phyloP scores from a whole-genome alignment of 2,113 vertebrate genomes.

The Pteronura brasiliensis region DNA sequence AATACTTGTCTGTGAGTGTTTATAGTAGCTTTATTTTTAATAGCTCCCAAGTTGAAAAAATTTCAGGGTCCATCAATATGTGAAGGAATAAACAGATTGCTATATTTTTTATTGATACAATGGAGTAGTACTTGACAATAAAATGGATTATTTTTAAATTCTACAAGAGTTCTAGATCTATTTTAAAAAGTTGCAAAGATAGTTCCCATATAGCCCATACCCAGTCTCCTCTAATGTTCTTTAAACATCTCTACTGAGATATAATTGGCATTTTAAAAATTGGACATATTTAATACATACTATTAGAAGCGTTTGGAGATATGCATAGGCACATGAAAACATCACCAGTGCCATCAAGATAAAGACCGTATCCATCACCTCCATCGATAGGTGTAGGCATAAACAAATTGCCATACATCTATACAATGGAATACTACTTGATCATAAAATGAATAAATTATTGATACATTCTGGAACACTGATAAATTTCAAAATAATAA shows the following conservation, averaged over 20 bases:
- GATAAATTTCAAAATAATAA: background rate
- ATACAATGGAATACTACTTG: background rate
- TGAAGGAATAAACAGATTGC: background rate
- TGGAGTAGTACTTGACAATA: background rate
- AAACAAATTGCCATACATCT: background rate
- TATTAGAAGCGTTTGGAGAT: background rate
- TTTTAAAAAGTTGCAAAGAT: background rate
- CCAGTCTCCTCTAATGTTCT: background rate
- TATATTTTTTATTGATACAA: background rate
- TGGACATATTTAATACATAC: background rate
- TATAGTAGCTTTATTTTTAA: background rate
- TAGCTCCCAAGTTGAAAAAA: background rate
- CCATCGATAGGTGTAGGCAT: background rate
- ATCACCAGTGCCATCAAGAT: background rate
- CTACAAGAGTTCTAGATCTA: background rate
- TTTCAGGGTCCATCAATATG: background rate
- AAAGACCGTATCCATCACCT: background rate
- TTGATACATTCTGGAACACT: background rate
- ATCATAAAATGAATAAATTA: background rate
- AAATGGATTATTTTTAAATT: background rate
- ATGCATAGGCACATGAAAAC: background rate
- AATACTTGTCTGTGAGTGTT: background rate
- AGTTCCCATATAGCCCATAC: background rate
- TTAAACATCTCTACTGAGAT: background rate
- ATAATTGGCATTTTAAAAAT: background rate